These are phyloP conservation scores for Montipora efflorescens DNA, from an alignment of 64 coral and sea anemone species.

Conservation along the genomic window DNA sequence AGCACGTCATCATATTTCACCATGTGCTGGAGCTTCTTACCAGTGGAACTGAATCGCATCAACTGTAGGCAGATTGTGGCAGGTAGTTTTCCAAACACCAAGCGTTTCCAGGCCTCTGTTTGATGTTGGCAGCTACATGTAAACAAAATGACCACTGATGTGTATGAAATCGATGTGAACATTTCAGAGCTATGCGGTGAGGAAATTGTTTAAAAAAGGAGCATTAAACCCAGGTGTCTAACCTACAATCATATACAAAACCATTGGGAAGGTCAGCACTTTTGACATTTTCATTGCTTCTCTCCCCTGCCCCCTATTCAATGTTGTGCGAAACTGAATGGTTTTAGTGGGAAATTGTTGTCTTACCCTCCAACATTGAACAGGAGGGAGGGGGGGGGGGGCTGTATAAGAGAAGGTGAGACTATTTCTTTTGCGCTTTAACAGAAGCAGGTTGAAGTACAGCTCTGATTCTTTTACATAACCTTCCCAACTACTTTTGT, in stretches of 20 bases:
- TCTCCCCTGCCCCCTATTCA: no score
- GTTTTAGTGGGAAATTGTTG: no score
- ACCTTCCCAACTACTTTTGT: no score
- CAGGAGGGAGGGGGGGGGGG: no score
- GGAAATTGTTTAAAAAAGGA: no score
- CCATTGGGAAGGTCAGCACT: neutral
- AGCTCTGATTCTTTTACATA: no score
- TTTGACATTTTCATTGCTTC: no score
- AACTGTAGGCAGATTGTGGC: constrained; percentile 55
- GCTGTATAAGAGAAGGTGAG: no score
- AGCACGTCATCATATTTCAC: constrained; percentile 70
- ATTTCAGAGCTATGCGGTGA: neutral
- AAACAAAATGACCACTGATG: neutral
- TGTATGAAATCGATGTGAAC: neutral
- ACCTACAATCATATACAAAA: neutral
- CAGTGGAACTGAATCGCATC: constrained; percentile 56
- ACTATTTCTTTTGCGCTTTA: no score
- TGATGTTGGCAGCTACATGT: constrained; percentile 36
- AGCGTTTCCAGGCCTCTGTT: constrained; percentile 64
- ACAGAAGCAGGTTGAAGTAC: no score
- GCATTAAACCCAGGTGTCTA: neutral
- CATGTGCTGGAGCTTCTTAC: constrained; percentile 38
- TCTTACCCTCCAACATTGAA: no score
- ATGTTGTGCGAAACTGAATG: no score
- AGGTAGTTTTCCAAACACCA: constrained; percentile 57